Evolutionary conservation across 2,797 vertebrate species (phyloP), one percentile per base, ranked within the genome.

Genomic region (Mormyrops boulengeri): DNA sequence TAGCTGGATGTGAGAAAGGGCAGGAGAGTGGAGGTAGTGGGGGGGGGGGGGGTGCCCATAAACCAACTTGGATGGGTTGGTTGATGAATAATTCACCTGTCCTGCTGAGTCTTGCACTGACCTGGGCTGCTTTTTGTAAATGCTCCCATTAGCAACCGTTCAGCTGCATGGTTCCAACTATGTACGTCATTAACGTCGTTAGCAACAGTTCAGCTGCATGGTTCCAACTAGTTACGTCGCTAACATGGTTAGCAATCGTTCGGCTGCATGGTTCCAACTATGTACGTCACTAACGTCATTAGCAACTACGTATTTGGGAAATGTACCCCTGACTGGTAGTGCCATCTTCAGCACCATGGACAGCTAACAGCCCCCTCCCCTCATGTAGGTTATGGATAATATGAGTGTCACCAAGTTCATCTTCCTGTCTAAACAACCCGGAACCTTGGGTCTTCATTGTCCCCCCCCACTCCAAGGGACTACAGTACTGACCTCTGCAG

Each of bases 81-180:
- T 52, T 89, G 88, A 88, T 93, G 91, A 93, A 93, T 93, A 90
- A 93, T 93, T 92, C 91, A 92, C 60, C 49, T 22, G 17, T 49
- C 66, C 73, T 85, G 90, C 90, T 90, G 55, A 90, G 89, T 91
- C 88, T 73, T 11, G 49, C 26, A n/a, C 85, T 53, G 85, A 30
- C 73, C 44, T n/a, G 17, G 11, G 22, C 38, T 8, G 34, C 11
- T 30, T 90, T 90, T 91, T 89, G 85, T 17, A 73, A 73, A 73
- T 38, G 62, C 11, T 14, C 26, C 26, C 4, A 30, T 73, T 89
- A 84, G 91, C 30, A 50, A 34, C 26, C 66, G 0, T 73, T 73
- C 66, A 73, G 66, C 12, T 73, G 30, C 30, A 73, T 73, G 30
- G 12, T 73, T 73, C 66, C 66, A 34, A 73, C 66, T 73, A 38